phyloP scores from a whole-genome alignment of 2,888 invertebrate species.

The Nebria brevicollis region DNA sequence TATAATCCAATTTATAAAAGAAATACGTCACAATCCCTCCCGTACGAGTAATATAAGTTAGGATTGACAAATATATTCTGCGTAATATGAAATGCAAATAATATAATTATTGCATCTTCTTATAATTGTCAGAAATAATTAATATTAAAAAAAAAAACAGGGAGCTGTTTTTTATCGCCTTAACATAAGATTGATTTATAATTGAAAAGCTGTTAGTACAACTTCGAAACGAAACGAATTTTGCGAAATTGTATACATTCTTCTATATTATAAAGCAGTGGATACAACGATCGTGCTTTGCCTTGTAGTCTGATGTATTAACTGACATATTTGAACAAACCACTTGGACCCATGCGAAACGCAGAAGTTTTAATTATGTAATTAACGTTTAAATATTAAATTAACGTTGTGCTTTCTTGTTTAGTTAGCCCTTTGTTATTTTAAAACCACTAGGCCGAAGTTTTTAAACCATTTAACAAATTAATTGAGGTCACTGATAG shows the following conservation, averaged over 20 bases:
- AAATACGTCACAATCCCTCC: no score
- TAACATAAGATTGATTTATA: no score
- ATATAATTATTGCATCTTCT: no score
- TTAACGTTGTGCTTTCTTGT: background rate
- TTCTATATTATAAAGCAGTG: background rate
- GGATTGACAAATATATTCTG: no score
- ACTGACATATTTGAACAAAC: background rate
- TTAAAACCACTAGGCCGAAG: background rate
- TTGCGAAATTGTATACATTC: background rate
- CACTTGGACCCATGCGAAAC: background rate
- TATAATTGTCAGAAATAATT: no score
- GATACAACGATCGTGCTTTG: background rate
- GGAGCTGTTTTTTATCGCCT: no score
- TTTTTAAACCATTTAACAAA: background rate
- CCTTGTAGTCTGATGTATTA: background rate
- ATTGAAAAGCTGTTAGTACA: no score
- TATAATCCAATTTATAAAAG: no score
- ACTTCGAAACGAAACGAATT: no score
- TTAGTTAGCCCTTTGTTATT: background rate
- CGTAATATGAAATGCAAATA: no score
- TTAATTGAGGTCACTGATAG: background rate
- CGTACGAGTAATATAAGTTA: no score
- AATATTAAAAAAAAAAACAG: no score
- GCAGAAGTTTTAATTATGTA: background rate
- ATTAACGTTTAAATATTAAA: background rate